Evolutionary conservation across 1,140 invertebrate species (phyloP), one percentile per base, ranked within the genome.

Genomic region (Formica selysi): DNA sequence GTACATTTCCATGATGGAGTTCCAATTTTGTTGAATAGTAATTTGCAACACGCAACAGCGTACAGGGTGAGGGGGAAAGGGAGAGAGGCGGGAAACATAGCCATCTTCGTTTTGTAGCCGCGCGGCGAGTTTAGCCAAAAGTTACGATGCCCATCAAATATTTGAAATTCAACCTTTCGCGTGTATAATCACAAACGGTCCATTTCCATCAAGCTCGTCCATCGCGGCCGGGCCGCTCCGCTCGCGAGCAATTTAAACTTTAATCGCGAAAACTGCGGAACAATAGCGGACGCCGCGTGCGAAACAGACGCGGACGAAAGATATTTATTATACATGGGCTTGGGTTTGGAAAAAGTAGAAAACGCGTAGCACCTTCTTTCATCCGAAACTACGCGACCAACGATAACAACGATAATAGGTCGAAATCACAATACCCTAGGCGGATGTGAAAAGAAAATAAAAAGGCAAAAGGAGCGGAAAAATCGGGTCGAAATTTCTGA

Each of bases 91-190:
- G 54, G 67, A 11, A 61, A 74, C 73, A 61, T 22, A 26, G 13
- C 11, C n/a, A 74, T 74, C 44, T 79, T 67, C 51, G 41, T 79
- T 67, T 51, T 6, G 8, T 10, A 65, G 13, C 36, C 32, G 13
- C 38, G 29, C 26, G 36, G 11, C 32, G 54, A 81, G 59, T 81
- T 44, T 38, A 32, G 22, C 67, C 7, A 54, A 44, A 83, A 83
- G 79, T 83, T 83, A 83, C 68, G 79, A 61, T 73, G 79, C 44
- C 54, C 68, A 62, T 83, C 79, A 83, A 83, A 83, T 83, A 83
- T 83, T 83, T 74, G 54, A 59, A 59, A 54, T 83, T 83, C 54
- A 41, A 83, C 54, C 68, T 83, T 83, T 48, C 41, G n/a, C 79
- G 68, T 83, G 38, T 83, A 83, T 83, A 83, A 83, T 83, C 68